phyloP scores from a whole-genome alignment of 2,888 invertebrate species.

The Tricholauxania praeusta region DNA sequence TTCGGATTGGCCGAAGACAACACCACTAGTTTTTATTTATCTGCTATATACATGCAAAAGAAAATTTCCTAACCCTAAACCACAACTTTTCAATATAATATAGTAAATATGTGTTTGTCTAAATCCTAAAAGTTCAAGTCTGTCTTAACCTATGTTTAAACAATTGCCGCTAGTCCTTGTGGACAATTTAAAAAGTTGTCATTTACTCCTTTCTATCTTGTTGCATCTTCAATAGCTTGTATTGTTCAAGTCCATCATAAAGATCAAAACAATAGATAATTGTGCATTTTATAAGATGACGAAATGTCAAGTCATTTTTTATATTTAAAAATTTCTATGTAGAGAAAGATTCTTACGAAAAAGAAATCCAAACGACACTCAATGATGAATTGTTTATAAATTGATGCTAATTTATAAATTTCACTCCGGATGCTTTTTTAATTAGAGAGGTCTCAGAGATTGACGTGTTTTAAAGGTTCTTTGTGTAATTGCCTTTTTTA shows the following conservation, averaged over 20 bases:
- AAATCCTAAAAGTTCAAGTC: too few relatives aligned
- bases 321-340: neutral
- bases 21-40: too few relatives aligned
- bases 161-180: too few relatives aligned
- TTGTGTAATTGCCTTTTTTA: neutral
- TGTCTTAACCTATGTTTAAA: too few relatives aligned
- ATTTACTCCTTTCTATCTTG: too few relatives aligned
- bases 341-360: neutral
- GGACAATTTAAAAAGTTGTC: too few relatives aligned
- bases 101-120: too few relatives aligned
- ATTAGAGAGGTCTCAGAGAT: neutral
- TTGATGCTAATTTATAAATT: slow-evolving; percentile 59
- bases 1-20: too few relatives aligned
- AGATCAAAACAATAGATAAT: slow-evolving; percentile 55
- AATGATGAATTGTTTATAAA: slow-evolving; percentile 57
- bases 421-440: slow-evolving; percentile 2
- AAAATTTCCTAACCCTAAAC: too few relatives aligned
- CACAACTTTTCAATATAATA: too few relatives aligned
- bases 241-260: slow-evolving; percentile 22
- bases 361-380: neutral
- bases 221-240: too few relatives aligned
- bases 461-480: neutral
- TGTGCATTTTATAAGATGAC: slow-evolving; percentile 38
- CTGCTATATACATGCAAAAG: too few relatives aligned
- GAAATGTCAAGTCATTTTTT: slow-evolving; percentile 23